Percentiles rank a stretch among this genome's conserved stretches.
Evolutionary conservation across 2,113 vertebrate genomes (phyloP).

Genomic region (Hyaena hyaena): DNA sequence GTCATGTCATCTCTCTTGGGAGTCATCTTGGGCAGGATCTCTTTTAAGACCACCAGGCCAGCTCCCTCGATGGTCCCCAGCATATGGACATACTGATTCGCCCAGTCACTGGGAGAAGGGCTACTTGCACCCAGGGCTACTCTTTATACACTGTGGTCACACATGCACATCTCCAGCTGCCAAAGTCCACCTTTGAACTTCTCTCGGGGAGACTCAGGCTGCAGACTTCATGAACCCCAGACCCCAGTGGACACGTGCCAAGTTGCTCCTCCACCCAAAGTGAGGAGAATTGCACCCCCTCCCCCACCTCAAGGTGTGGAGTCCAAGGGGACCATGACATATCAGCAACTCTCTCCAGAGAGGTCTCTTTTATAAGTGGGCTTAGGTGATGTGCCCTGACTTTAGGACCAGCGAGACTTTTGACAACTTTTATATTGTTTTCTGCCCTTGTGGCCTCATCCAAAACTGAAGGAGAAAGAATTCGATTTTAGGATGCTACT

Average conservation of each 20-base stretch:
- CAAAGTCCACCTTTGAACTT: background rate
- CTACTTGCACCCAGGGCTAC: background rate
- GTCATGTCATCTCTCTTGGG: background rate
- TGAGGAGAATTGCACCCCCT: background rate
- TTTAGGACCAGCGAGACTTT: background rate
- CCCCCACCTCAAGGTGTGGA: accelerated
- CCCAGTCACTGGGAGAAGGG: background rate
- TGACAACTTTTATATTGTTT: background rate
- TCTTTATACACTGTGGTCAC: background rate
- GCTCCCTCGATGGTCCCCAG: background rate
- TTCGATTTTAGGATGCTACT: background rate
- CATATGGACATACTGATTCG: background rate
- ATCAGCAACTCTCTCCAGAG: background rate
- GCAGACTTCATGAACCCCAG: background rate
- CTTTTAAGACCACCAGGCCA: background rate
- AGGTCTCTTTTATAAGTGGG: background rate
- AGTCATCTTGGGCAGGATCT: background rate
- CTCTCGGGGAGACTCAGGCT: background rate
- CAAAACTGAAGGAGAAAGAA: background rate
- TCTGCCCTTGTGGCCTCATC: background rate
- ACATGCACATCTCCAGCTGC: background rate
- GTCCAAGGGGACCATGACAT: accelerated
- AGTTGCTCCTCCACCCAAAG: background rate
- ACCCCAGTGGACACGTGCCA: background rate
- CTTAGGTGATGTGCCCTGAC: background rate